Base-by-base conservation (phyloP, 2,888 invertebrate genomes). In the Anaspis maculata region DNA sequence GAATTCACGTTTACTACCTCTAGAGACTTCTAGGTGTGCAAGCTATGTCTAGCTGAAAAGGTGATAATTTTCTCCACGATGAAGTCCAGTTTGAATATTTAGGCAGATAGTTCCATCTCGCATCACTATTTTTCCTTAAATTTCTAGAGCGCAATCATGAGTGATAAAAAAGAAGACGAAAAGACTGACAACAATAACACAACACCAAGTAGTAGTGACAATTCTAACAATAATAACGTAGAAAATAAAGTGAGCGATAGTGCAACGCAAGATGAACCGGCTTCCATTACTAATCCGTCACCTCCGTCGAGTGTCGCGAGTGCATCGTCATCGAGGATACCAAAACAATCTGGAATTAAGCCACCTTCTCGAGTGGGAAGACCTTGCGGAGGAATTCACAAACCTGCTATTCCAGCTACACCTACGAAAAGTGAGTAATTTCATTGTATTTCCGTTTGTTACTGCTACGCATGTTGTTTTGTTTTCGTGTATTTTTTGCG, bases 321-420 rank as follows among this genome's bases (percentile, higher is more conserved):
- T 14, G 32, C 31, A 26, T 32, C 35, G 6, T 34, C 39, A 11
- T 28, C 38, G 13, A 26, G 15, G 22, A n/a, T 30, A 10, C 27
- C 37, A 14, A 75, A 76, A 54, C 72, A 76, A 37, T 76, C 79
- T 11, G 77, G 77, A 34, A 60, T 80, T 44, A 74, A 74, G 51
- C 77, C 69, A 30, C 78, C 79, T 3, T 70, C 74, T 25, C 79
- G 78, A 64, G 81, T 82, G 54, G 79, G 79, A 37, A 66, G 81
- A 45, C 70, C 77, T 22, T 79, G 80, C 46, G 71, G 74, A 34
- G 67, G 72, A 39, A 68, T 74, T 40, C 78, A 78, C 5, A 79
- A 80, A 61, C 78, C 79, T 41, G 74, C 77, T n/a, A 62, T 80
- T 33, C 79, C 80, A 16, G 70, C 75, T 37, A 74, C 63, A 22